A percentile compares a stretch with the other conserved stretches of the same genome.
These are phyloP conservation scores for Dicrurus megarhynchus DNA, from an alignment of 2,113 vertebrate species.

Conservation along the genomic window DNA sequence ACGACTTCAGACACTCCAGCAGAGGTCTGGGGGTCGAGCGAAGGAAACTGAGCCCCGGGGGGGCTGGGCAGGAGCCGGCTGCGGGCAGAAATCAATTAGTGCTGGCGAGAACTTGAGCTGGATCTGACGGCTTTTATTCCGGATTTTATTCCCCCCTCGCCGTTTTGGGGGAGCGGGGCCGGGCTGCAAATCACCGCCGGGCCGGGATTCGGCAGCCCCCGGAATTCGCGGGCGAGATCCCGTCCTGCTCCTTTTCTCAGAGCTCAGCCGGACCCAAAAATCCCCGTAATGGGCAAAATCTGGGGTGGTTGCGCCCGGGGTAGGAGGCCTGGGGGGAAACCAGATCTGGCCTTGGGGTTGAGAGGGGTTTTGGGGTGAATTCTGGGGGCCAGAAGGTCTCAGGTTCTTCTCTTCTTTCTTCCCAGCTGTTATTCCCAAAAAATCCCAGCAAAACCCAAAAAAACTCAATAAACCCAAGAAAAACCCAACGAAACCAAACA, in stretches of 20 bases:
- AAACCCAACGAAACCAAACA: too few relatives aligned
- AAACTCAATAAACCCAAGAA: background rate
- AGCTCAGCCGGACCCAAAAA: background rate
- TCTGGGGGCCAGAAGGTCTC: background rate
- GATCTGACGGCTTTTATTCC: background rate
- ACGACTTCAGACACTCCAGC: constrained; percentile 1
- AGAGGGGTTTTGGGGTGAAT: background rate
- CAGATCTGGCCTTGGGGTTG: rapidly evolving
- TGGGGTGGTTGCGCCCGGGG: rapidly evolving
- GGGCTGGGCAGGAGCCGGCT: background rate
- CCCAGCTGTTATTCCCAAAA: background rate
- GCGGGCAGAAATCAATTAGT: constrained; percentile 37
- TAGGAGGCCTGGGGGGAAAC: too few relatives aligned
- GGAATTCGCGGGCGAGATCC: background rate
- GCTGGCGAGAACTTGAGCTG: constrained; percentile 28
- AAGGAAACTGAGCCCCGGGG: background rate
- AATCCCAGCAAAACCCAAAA: background rate
- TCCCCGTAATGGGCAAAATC: rapidly evolving
- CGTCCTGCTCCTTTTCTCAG: background rate
- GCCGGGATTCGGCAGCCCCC: background rate
- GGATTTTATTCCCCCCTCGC: background rate
- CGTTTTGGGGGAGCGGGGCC: background rate
- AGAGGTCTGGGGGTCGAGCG: background rate
- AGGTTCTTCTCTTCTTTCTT: background rate
- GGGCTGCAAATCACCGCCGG: background rate